Conservation (phyloP, 2,888 invertebrate species). For the Cataglyphis livida region DNA sequence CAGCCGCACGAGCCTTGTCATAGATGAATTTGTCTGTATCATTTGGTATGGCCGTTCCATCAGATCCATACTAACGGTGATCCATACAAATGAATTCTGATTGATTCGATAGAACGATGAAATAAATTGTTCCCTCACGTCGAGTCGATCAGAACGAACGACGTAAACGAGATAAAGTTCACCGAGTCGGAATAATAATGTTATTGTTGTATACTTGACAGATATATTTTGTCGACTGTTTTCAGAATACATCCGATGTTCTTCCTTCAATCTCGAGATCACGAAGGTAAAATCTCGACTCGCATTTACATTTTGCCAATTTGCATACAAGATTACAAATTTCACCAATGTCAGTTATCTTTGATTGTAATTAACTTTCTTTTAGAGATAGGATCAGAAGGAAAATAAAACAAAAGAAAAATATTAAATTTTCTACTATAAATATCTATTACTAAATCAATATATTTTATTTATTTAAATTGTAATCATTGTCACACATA, state of each 20-base stretch:
- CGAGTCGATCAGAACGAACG: neutral
- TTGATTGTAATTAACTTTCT: neutral
- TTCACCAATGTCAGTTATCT: neutral
- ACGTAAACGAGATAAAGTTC: neutral
- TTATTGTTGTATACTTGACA: constrained; percentile 51
- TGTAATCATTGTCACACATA: neutral
- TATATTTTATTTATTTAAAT: neutral
- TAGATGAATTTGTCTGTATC: constrained; percentile 77
- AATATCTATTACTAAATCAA: neutral
- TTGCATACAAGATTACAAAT: neutral
- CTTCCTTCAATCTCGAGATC: constrained; percentile 31
- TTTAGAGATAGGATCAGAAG: neutral
- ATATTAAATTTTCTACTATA: neutral
- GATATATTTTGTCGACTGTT: constrained; percentile 50
- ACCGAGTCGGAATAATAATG: constrained; percentile 32
- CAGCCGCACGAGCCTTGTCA: constrained; percentile 78
- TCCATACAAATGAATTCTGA: constrained; percentile 29
- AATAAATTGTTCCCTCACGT: neutral
- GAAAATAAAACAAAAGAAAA: neutral
- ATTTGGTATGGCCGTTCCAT: neutral
- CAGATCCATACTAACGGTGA: neutral
- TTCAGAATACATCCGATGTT: constrained; percentile 14
- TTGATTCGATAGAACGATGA: constrained; percentile 4
- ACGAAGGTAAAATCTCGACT: constrained; percentile 18
- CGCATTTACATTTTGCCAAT: neutral